Evolutionary conservation across 2,888 invertebrate species (phyloP).

Genomic region (Rhopalosiphum nymphaeae): DNA sequence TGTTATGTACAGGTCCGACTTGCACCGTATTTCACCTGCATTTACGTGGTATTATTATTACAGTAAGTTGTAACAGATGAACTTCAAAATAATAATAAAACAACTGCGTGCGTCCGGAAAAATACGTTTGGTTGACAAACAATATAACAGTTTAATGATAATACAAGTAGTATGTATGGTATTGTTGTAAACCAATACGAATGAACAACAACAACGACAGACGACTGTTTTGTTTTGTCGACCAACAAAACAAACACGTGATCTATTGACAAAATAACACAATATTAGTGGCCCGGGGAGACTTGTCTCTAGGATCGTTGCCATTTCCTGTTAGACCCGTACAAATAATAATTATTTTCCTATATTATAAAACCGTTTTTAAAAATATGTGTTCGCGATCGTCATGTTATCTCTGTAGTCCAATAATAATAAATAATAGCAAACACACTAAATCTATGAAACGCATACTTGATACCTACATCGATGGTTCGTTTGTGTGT

Average conservation of each 20-base stretch:
- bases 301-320: background rate
- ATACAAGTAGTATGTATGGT: background rate
- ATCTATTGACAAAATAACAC: conserved; percentile 7
- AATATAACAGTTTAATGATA: background rate
- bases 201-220: background rate
- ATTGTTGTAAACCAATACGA: background rate
- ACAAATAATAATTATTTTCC: background rate
- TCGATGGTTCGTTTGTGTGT: background rate
- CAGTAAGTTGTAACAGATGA: background rate
- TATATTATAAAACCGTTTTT: background rate
- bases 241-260: background rate
- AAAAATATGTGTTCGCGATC: background rate
- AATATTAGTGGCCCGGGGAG: background rate
- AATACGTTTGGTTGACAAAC: background rate
- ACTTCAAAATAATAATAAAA: background rate
- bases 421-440: background rate
- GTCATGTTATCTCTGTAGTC: background rate
- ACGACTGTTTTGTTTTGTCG: background rate
- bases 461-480: background rate
- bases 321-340: background rate
- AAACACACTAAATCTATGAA: background rate
- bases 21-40: background rate
- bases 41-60: background rate
- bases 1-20: background rate
- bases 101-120: background rate